Base-by-base conservation (phyloP, 2,888 invertebrate species). In the Phrixothrix hirtus region DNA sequence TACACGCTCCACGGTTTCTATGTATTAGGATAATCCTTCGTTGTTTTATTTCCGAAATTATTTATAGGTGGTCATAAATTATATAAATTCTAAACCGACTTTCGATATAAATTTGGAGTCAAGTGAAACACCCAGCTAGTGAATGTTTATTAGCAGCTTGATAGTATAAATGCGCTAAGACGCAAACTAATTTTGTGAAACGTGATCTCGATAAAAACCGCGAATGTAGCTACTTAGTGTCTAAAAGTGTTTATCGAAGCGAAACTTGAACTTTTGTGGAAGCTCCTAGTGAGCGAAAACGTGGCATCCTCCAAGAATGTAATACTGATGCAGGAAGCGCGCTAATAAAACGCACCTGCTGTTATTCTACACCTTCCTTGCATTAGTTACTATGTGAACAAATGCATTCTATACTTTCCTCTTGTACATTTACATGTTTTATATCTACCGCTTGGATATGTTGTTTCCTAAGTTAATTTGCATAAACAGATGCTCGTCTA, bases 271-370 rank as follows among this genome's bases (percentile, higher is more conserved):
- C 51, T 39, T 25, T 17, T 34, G 29, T 26, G 45, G 39, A 35
- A 51, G 45, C 27, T 51, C 43, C 38, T 45, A 30, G 51, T 10
- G 45, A 45, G 41, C 35, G 37, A 43, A 31, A 14, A 15, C 6
- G 17, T 13, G 43, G 9, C 25, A 44, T 45, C 44, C 35, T 21
- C 11, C 38, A 31, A 15, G 38, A 50, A 50, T 50, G 44, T 50
- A 50, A 50, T 37, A 25, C 50, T 16, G 32, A 38, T 34, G 35
- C 51, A 44, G 51, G 51, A 51, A 39, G 39, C 37, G n/a, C n/a
- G 39, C 39, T 45, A 44, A 51, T 51, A 51, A 51, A 51, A 51
- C 51, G 39, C 51, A 51, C 39, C 51, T 45, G 51, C 51, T 51
- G 51, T 45, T 51, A 51, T 16, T 45, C 51, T 29, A 45, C 51